phyloP scores from a whole-genome alignment of 2,888 invertebrate species.

The Lithodes maja region DNA sequence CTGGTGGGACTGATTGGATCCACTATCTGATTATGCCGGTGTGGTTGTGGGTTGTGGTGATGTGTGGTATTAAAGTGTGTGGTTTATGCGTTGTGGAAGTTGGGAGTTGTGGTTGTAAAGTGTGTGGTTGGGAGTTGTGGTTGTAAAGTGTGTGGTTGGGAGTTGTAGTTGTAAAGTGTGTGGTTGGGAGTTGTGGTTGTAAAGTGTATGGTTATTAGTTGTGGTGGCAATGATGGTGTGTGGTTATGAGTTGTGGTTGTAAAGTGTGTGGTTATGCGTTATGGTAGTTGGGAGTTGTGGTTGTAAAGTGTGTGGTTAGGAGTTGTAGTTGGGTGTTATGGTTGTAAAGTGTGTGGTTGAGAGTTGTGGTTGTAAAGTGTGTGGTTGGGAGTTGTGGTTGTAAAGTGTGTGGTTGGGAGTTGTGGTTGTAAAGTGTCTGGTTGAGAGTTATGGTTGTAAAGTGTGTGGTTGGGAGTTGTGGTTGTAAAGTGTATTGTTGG shows the following conservation, averaged over 20 bases:
- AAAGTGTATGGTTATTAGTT: background rate
- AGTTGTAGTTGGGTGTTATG: background rate
- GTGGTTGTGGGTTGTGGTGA: slow-evolving; percentile 38
- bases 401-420: too few relatives aligned
- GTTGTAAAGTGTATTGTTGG: background rate
- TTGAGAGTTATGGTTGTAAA: background rate
- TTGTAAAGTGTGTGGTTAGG: too few relatives aligned
- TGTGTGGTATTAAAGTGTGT: background rate
- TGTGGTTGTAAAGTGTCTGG: background rate
- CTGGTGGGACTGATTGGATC: slow-evolving; percentile 38
- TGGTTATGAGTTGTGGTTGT: background rate
- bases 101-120: background rate
- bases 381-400: background rate
- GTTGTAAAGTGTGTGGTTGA: background rate
- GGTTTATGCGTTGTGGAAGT: background rate
- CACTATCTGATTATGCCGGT: slow-evolving; percentile 36
- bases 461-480: background rate
- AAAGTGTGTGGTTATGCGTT: background rate
- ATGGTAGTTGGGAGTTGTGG: background rate
- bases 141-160: too few relatives aligned
- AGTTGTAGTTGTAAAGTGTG: background rate
- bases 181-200: background rate
- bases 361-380: background rate
- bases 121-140: background rate
- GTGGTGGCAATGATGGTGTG: background rate